Percentiles rank a stretch among this genome's conserved stretches.
Conservation (phyloP, 2,797 vertebrate genomes). For the Aulostomus chinensis region DNA sequence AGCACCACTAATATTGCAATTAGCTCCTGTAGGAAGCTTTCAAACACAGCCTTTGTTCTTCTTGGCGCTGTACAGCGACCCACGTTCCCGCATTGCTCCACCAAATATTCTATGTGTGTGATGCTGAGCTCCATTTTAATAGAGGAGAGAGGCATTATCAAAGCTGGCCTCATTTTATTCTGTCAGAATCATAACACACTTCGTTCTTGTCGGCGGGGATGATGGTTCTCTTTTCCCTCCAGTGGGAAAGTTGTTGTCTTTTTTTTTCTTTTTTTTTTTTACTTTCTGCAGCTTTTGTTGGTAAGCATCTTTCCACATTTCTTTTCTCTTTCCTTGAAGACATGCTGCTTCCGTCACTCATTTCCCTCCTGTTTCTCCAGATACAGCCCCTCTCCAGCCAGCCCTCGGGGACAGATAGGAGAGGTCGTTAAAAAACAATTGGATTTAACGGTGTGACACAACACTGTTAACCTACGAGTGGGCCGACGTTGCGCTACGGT, state of each 20-base stretch:
- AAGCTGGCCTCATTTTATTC: slow-evolving; percentile 69
- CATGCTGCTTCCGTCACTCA: slow-evolving; percentile 12
- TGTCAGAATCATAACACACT: slow-evolving; percentile 48
- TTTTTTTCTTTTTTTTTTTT: slow-evolving; percentile 20
- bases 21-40: slow-evolving; percentile 65
- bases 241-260: slow-evolving; percentile 18
- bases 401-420: slow-evolving; percentile 59
- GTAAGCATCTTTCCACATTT: slow-evolving; percentile 12
- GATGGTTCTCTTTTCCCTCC: slow-evolving; percentile 35
- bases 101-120: slow-evolving; percentile 51
- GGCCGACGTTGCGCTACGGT: slow-evolving; percentile 19
- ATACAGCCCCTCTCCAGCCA: slow-evolving; percentile 34
- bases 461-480: slow-evolving; percentile 62
- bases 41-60: slow-evolving; percentile 59
- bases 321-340: slow-evolving; percentile 11
- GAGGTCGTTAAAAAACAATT: slow-evolving; percentile 65
- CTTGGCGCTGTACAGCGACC: slow-evolving; percentile 20
- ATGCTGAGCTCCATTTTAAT: slow-evolving; percentile 59
- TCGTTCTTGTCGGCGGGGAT: slow-evolving; percentile 22
- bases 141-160: slow-evolving; percentile 56
- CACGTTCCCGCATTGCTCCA: slow-evolving; percentile 43
- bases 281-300: slow-evolving; percentile 8
- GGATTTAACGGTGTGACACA: slow-evolving; percentile 64
- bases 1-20: slow-evolving; percentile 67
- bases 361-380: slow-evolving; percentile 13